These are phyloP conservation scores for Pseudochaenichthys georgianus DNA, from an alignment of 2,797 vertebrate species.

Conservation along the genomic window DNA sequence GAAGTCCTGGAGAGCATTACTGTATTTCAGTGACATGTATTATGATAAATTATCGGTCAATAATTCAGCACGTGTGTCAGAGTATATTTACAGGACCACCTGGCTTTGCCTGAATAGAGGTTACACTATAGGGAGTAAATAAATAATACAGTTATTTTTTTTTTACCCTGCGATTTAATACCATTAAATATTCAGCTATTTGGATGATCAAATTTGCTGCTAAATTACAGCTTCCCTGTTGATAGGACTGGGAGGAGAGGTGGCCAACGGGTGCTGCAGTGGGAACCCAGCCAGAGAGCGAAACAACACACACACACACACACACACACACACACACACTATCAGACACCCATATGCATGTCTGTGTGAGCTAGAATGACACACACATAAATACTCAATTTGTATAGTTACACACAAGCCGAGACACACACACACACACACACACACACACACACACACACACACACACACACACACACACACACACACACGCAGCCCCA, in stretches of 20 bases:
- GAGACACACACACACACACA: constrained; percentile 34
- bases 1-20: constrained; percentile 73
- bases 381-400: constrained; percentile 16
- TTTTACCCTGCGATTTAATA: constrained; percentile 87
- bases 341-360: constrained; percentile 40
- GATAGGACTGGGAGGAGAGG: constrained; percentile 73
- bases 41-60: constrained; percentile 98
- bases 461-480: constrained; percentile 22
- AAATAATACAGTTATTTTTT: constrained; percentile 89
- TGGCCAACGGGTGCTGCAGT: constrained; percentile 65
- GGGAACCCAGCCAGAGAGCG: constrained; percentile 72
- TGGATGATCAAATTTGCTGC: constrained; percentile 95
- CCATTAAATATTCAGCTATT: constrained; percentile 99
- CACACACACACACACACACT: constrained; percentile 12
- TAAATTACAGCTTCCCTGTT: constrained; percentile 90
- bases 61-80: constrained; percentile 93
- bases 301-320: constrained; percentile 33
- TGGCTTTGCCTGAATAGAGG: constrained; percentile 88
- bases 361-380: constrained; percentile 37
- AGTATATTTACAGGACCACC: constrained; percentile 92
- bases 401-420: constrained; percentile 18
- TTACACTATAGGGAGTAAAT: constrained; percentile 92
- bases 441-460: constrained; percentile 35
- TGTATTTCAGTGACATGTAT: constrained; percentile 94
- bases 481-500: constrained; percentile 70